phyloP scores from a whole-genome alignment of 2,888 invertebrate species.

The Ypsolopha scabrella region DNA sequence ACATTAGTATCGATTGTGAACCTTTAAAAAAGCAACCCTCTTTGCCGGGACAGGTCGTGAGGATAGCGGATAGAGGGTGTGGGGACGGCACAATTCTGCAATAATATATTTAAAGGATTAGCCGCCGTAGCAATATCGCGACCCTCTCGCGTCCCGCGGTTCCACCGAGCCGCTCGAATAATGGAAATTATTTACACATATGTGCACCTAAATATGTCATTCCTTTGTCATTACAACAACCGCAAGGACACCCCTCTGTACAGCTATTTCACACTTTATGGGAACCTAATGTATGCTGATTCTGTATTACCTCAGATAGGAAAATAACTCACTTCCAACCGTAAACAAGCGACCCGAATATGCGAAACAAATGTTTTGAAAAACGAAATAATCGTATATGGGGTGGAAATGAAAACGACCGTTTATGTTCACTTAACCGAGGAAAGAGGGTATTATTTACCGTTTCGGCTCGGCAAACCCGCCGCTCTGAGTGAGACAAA shows the following conservation, averaged over 20 bases:
- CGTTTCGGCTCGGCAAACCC: slow-evolving; percentile 67
- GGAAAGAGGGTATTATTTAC: slow-evolving; percentile 70
- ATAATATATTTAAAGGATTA: slow-evolving; percentile 72
- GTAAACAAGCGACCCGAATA: slow-evolving; percentile 29
- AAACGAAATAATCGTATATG: slow-evolving; percentile 68
- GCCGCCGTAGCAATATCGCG: slow-evolving; percentile 60
- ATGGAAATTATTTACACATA: slow-evolving; percentile 69
- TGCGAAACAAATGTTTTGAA: slow-evolving; percentile 66
- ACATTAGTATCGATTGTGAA: slow-evolving; percentile 55
- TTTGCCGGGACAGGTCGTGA: slow-evolving; percentile 35
- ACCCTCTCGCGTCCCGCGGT: slow-evolving; percentile 41
- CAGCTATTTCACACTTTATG: not conserved
- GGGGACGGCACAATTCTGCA: slow-evolving; percentile 53
- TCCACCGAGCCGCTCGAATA: slow-evolving; percentile 58
- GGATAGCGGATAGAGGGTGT: too few relatives aligned
- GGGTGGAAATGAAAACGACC: slow-evolving; percentile 71
- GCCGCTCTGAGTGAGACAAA: slow-evolving; percentile 68
- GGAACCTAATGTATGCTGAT: not conserved
- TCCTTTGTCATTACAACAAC: slow-evolving; percentile 48
- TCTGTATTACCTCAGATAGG: not conserved
- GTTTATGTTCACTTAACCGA: slow-evolving; percentile 71
- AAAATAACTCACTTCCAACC: not conserved
- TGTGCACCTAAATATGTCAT: slow-evolving; percentile 68
- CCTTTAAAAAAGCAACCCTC: slow-evolving; percentile 52
- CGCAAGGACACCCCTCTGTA: slow-evolving; percentile 24